phyloP scores from a whole-genome alignment of 2,113 vertebrate species.

The Sinocyclocheilus rhinocerous region DNA sequence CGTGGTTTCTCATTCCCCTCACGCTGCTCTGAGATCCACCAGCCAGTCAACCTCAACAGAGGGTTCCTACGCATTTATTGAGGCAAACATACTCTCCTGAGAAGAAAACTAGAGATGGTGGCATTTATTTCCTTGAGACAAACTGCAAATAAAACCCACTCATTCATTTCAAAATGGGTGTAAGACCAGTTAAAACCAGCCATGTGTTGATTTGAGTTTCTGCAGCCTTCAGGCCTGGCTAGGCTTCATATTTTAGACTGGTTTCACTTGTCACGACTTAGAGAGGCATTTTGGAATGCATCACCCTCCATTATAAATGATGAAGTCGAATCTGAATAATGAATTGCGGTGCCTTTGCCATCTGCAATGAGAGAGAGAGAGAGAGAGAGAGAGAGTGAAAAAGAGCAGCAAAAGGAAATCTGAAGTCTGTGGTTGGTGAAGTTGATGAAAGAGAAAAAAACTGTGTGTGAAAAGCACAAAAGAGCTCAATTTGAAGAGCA shows the following conservation, averaged over 20 bases:
- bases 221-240: conserved; percentile 10
- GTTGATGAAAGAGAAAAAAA: conserved; percentile 31
- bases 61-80: conserved; percentile 13
- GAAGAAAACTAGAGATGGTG: conserved; percentile 21
- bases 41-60: conserved; percentile 12
- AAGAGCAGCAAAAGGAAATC: conserved; percentile 3
- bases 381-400: neutral
- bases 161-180: conserved; percentile 35
- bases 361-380: conserved; percentile 19
- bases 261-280: conserved; percentile 38
- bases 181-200: conserved; percentile 31
- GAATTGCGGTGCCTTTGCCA: conserved; percentile 31
- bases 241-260: conserved; percentile 41
- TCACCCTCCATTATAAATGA: conserved; percentile 42
- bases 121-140: conserved; percentile 39
- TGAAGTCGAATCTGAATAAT: conserved; percentile 40
- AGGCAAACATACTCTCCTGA: conserved; percentile 33
- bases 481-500: conserved; percentile 20
- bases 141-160: conserved; percentile 37
- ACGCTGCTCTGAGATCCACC: conserved; percentile 12
- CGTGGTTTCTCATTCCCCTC: conserved; percentile 20
- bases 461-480: conserved; percentile 16
- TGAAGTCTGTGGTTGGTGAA: conserved; percentile 25
- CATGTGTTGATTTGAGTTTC: conserved; percentile 32
- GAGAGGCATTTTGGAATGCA: conserved; percentile 35